phyloP scores from a whole-genome alignment of 2,797 vertebrate genomes.

The Tauraco hartlaubi region DNA sequence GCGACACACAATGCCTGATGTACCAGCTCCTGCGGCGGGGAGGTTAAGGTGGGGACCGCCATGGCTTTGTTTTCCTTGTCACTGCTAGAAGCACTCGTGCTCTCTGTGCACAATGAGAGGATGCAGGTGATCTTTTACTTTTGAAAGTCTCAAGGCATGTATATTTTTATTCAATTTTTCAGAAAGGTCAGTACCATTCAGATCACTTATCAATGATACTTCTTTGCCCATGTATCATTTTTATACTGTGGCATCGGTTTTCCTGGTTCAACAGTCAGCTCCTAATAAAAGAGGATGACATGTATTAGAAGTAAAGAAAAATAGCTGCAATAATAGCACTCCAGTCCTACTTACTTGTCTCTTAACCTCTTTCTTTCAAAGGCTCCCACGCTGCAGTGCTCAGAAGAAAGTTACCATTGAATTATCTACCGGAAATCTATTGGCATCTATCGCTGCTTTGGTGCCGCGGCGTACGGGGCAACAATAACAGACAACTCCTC shows the following conservation, averaged over 20 bases:
- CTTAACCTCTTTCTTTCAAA: slow-evolving; percentile 73
- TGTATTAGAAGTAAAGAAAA: slow-evolving; percentile 73
- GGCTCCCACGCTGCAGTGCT: slow-evolving; percentile 47
- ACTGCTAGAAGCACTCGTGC: background rate
- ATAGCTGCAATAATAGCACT: slow-evolving; percentile 71
- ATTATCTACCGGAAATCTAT: slow-evolving; percentile 50
- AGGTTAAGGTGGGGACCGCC: background rate
- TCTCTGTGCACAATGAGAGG: background rate
- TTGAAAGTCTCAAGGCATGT: background rate
- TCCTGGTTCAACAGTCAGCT: slow-evolving; percentile 67
- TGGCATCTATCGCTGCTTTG: slow-evolving; percentile 16
- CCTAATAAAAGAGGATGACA: slow-evolving; percentile 70
- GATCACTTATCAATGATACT: slow-evolving; percentile 65
- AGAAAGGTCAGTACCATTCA: slow-evolving; percentile 63
- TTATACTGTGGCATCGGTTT: slow-evolving; percentile 38
- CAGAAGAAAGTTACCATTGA: slow-evolving; percentile 31
- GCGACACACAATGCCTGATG: background rate
- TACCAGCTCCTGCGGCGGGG: background rate
- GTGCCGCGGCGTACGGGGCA: background rate
- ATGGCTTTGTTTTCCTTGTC: background rate
- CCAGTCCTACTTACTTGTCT: slow-evolving; percentile 70
- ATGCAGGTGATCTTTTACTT: slow-evolving; percentile 48
- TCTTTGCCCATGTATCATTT: slow-evolving; percentile 63
- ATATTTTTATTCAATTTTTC: slow-evolving; percentile 37
- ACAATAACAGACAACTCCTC: slow-evolving; percentile 5